Evolutionary conservation across 2,797 vertebrate genomes (phyloP), one percentile per base, ranked within the genome.

Genomic region (Clamator glandarius): DNA sequence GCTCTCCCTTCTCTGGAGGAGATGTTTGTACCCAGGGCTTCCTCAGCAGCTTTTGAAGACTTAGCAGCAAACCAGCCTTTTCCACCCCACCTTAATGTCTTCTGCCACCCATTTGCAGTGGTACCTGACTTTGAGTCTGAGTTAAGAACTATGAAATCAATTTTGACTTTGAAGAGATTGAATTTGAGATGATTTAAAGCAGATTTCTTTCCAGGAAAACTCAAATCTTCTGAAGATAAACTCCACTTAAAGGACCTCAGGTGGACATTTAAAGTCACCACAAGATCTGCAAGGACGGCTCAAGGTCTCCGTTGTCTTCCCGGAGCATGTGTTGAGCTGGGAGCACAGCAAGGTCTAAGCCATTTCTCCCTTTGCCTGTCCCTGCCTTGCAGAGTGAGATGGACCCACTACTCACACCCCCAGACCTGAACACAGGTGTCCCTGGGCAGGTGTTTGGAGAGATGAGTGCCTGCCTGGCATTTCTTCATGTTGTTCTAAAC

Each of bases 391-490:
- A 42, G 41, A 26, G 9, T 10, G 12, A 59, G 33, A 15, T 4
- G 20, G 36, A 70, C 7, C 42, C 36, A 41, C 1, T 3, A 15
- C 55, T 44, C 1, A 0, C 5, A 23, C 12, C 42, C 50, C 66
- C 19, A 17, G 50, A 33, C 25, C 75, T 29, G 18, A 42, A 16
- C 0, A 1, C 23, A 12, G 63, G 25, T 1, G 1, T n/a, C 46
- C 54, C 28, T 35, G 51, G 50, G 24, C 35, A 61, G 48, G 8
- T 31, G 35, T 46, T 44, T 51, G 35, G 20, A 23, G 55, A 55
- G n/a, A 12, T 11, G 52, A 14, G 15, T 8, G 18, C 10, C 28
- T 33, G 6, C 31, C 21, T 21, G 5, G 20, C 0, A 0, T 18
- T 84, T 74, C 29, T 44, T 36, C 8, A 4, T 3, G 35, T 44